Evolutionary conservation across 2,797 vertebrate species (phyloP).

Genomic region (Cynopterus sphinx): DNA sequence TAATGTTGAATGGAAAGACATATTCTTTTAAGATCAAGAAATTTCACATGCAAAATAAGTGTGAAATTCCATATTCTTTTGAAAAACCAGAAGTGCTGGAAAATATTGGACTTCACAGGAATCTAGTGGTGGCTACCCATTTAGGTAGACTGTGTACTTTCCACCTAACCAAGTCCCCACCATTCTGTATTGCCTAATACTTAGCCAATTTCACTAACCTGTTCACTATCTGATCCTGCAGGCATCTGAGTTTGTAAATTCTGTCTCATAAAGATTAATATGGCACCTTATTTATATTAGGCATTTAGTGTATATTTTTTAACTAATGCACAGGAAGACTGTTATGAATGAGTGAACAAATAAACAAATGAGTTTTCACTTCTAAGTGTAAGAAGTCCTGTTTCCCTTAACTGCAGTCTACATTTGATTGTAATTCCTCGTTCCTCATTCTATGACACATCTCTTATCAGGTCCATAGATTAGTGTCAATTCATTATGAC

Average conservation of each 20-base stretch:
- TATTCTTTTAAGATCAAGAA: not conserved
- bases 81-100: not conserved
- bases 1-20: not conserved
- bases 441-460: not conserved
- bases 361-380: not conserved
- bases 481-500: not conserved
- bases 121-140: not conserved
- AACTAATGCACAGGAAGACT: not conserved
- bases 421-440: not conserved
- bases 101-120: not conserved
- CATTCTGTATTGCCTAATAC: not conserved
- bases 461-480: not conserved
- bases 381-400: not conserved
- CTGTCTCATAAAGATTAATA: not conserved
- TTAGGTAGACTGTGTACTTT: not conserved
- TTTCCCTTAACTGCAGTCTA: not conserved
- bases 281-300: not conserved
- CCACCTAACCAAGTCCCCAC: not conserved
- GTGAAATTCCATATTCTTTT: not conserved
- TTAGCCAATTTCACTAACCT: not conserved
- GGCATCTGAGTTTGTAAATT: not conserved
- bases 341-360: not conserved
- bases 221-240: not conserved
- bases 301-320: not conserved
- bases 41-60: not conserved